Evolutionary conservation across 2,888 invertebrate species (phyloP).

Genomic region (Ischnura elegans): DNA sequence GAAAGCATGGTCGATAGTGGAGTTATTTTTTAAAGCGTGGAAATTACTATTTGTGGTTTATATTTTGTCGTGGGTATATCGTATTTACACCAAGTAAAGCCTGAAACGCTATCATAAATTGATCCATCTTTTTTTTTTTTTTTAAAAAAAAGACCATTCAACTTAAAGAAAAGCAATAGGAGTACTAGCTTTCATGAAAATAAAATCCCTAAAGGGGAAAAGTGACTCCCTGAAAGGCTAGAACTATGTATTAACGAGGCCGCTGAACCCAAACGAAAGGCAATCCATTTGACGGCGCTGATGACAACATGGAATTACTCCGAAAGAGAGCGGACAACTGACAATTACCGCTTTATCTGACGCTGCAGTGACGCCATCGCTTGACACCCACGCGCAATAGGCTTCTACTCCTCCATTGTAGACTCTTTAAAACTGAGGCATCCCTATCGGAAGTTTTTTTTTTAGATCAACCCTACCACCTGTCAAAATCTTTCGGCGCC

Average conservation of each 20-base stretch:
- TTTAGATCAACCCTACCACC: neutral
- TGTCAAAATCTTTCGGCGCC: neutral
- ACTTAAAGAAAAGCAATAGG: too few species aligned
- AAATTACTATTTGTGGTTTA: too few species aligned
- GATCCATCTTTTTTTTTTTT: too few species aligned
- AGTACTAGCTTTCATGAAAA: too few species aligned
- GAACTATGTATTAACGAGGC: neutral
- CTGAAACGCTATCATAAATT: too few species aligned
- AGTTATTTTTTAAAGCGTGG: too few species aligned
- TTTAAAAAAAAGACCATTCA: too few species aligned
- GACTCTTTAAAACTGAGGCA: neutral
- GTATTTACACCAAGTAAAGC: too few species aligned
- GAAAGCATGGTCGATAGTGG: too few species aligned
- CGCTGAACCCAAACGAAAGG: neutral
- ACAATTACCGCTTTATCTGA: neutral
- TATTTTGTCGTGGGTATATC: too few species aligned
- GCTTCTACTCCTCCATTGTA: neutral
- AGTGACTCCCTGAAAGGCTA: neutral
- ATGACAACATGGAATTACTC: conserved; percentile 6
- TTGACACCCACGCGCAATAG: neutral
- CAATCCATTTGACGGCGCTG: neutral
- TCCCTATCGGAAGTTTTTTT: neutral
- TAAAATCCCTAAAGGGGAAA: neutral
- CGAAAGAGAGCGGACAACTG: neutral
- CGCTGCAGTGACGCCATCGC: conserved; percentile 2